A percentile compares a stretch with the other conserved stretches of the same genome.
phyloP scores from a whole-genome alignment of 2,888 invertebrate species.

The Hemicrepidius hirtus region DNA sequence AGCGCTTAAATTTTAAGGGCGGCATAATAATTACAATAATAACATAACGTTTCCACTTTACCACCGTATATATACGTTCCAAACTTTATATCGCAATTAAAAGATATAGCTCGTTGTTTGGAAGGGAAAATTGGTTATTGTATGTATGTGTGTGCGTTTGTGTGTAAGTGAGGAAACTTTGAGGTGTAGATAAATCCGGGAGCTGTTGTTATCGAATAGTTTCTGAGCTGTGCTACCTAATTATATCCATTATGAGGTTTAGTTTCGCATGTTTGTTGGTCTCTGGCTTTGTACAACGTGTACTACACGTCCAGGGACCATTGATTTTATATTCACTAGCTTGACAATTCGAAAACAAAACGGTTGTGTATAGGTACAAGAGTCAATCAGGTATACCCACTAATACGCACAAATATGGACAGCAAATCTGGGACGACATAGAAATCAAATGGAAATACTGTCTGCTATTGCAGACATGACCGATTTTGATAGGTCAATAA shows the following conservation, averaged over 20 bases:
- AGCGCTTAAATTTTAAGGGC: too few relatives aligned
- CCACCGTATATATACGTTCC: neutral
- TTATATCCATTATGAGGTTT: constrained; percentile 34
- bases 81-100: constrained; percentile 20
- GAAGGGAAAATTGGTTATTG: constrained; percentile 21
- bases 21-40: too few relatives aligned
- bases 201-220: constrained; percentile 37
- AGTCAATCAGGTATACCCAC: too few relatives aligned
- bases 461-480: too few relatives aligned
- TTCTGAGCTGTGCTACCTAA: constrained; percentile 34
- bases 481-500: too few relatives aligned
- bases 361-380: too few relatives aligned
- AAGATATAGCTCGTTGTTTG: constrained; percentile 23
- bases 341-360: too few relatives aligned
- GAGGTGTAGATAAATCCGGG: constrained; percentile 31
- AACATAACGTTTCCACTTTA: neutral
- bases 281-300: neutral
- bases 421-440: too few relatives aligned
- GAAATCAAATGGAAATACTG: too few relatives aligned
- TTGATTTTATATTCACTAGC: too few relatives aligned
- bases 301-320: too few relatives aligned
- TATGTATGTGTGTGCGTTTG: neutral
- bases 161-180: constrained; percentile 19
- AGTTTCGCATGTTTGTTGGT: constrained; percentile 21
- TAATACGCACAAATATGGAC: too few relatives aligned